Evolutionary conservation across 2,888 invertebrate genomes (phyloP).

Genomic region (Caenorhabditis drosophilae): DNA sequence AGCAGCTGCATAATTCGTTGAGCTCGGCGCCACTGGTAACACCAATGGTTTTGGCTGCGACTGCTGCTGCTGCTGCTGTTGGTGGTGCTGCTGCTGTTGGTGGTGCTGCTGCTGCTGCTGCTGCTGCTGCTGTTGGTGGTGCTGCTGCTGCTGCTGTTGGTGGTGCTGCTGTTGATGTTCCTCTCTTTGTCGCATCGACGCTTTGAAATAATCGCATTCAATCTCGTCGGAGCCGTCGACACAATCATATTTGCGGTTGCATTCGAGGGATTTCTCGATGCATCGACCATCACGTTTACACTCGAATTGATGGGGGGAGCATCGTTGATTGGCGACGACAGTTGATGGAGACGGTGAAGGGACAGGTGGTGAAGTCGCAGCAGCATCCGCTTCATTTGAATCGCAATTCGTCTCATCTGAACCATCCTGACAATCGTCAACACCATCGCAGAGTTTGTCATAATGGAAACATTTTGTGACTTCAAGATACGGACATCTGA

Average conservation of each 20-base stretch:
- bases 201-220: conserved; percentile 77
- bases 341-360: conserved; percentile 11
- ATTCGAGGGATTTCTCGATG: conserved; percentile 80
- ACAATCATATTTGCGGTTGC: conserved; percentile 76
- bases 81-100: conserved; percentile 21
- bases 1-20: conserved; percentile 15
- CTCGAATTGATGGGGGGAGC: conserved; percentile 19
- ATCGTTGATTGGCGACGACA: background rate
- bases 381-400: conserved; percentile 42
- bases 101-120: conserved; percentile 16
- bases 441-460: conserved; percentile 79
- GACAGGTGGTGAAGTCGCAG: conserved; percentile 1
- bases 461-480: conserved; percentile 79
- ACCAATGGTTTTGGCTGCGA: background rate
- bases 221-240: conserved; percentile 86
- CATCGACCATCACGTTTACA: conserved; percentile 73
- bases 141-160: conserved; percentile 3
- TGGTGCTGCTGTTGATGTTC: conserved; percentile 12
- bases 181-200: background rate
- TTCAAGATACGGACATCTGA: conserved; percentile 50
- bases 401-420: conserved; percentile 78
- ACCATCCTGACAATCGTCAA: conserved; percentile 76
- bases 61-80: conserved; percentile 7
- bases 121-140: conserved; percentile 5
- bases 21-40: too few species aligned